Evolutionary conservation across 2,113 vertebrate genomes (phyloP).

Genomic region (Hyla sarda): DNA sequence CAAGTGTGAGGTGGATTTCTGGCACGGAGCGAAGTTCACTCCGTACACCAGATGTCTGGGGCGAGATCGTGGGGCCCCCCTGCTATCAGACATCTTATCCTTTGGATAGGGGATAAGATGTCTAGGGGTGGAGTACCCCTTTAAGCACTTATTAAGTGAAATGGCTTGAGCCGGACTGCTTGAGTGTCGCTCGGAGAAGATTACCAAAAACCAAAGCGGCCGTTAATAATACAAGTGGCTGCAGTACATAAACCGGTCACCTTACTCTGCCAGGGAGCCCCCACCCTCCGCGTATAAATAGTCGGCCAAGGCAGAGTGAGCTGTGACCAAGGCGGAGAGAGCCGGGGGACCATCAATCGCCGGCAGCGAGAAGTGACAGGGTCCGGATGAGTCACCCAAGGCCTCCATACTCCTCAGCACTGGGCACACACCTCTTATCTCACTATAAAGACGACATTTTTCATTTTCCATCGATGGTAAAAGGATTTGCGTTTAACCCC

Average conservation of each 20-base stretch:
- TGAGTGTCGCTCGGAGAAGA: conserved; percentile 11
- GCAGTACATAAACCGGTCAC: background rate
- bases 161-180: background rate
- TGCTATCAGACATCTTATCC: no score
- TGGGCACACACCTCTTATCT: background rate
- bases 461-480: background rate
- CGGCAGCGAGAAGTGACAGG: background rate
- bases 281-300: no score
- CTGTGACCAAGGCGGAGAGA: background rate
- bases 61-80: no score
- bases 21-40: no score
- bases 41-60: no score
- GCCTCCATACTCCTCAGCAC: conserved; percentile 1
- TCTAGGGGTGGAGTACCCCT: no score
- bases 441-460: background rate
- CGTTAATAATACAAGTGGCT: conserved; percentile 30
- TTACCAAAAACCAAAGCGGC: conserved; percentile 14
- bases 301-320: background rate
- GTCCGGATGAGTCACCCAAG: conserved; percentile 21
- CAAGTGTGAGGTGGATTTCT: no score
- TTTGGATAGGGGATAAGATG: no score
- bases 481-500: background rate
- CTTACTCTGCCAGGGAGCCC: background rate
- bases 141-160: no score
- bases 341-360: conserved; percentile 10